phyloP scores from a whole-genome alignment of 2,888 invertebrate species.

The Himalopsyche anomala region DNA sequence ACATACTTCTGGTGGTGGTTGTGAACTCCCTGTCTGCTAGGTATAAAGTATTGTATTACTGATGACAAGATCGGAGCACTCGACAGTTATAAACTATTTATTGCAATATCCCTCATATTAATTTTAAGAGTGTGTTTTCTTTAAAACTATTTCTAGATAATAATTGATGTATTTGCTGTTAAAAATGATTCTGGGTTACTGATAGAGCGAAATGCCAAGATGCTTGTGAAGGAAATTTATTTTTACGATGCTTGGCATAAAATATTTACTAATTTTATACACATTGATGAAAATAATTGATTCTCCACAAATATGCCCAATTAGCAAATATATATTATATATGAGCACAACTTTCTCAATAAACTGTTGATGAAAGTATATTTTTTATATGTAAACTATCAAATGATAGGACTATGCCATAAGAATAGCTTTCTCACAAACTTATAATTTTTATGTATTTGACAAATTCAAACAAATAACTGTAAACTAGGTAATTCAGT shows the following conservation, averaged over 20 bases:
- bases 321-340: neutral
- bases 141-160: too few relatives aligned
- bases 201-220: neutral
- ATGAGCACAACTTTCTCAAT: neutral
- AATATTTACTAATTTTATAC: constrained; percentile 2
- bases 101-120: too few relatives aligned
- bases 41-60: too few relatives aligned
- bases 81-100: too few relatives aligned
- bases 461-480: too few relatives aligned
- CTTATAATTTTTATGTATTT: too few relatives aligned
- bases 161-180: neutral
- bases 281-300: neutral
- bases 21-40: too few relatives aligned
- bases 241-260: constrained; percentile 1
- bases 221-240: neutral
- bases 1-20: too few relatives aligned
- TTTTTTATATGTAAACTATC: constrained; percentile 32
- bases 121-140: too few relatives aligned
- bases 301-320: neutral
- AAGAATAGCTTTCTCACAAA: too few relatives aligned
- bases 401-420: neutral
- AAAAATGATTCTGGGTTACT: neutral
- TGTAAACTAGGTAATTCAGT: too few relatives aligned
- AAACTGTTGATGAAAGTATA: neutral
- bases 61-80: too few relatives aligned